These are phyloP conservation scores for Rhogogaster chlorosoma DNA, from an alignment of 2,888 invertebrate species.

Conservation along the genomic window DNA sequence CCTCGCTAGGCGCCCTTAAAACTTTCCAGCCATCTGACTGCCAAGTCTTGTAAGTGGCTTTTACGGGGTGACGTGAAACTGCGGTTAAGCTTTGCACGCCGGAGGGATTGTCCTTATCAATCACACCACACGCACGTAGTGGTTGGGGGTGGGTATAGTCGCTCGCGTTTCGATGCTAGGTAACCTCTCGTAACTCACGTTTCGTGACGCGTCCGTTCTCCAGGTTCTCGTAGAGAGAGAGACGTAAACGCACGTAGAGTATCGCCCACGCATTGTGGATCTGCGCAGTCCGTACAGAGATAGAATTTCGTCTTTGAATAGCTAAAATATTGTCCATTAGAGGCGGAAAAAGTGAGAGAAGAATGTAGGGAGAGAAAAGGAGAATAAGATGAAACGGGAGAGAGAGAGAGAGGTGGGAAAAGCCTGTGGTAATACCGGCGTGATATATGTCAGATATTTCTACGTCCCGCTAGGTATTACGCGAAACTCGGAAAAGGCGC, in stretches of 20 bases:
- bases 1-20: constrained; percentile 19
- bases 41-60: constrained; percentile 43
- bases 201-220: constrained; percentile 31
- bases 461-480: background rate
- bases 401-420: background rate
- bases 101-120: constrained; percentile 49
- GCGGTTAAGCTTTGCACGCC: constrained; percentile 44
- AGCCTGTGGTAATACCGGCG: constrained; percentile 4
- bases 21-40: constrained; percentile 32
- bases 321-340: constrained; percentile 42
- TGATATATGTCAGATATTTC: constrained; percentile 33
- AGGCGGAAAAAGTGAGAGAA: background rate
- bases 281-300: background rate
- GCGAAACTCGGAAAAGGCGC: background rate
- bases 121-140: constrained; percentile 35
- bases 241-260: background rate
- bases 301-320: constrained; percentile 35
- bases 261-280: background rate
- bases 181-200: constrained; percentile 31
- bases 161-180: constrained; percentile 32
- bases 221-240: background rate
- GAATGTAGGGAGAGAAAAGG: background rate
- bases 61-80: constrained; percentile 38
- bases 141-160: background rate
- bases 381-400: background rate